Percentiles rank a stretch among this genome's conserved stretches.
phyloP scores from a whole-genome alignment of 2,113 vertebrate species.

The Corvus hawaiiensis region DNA sequence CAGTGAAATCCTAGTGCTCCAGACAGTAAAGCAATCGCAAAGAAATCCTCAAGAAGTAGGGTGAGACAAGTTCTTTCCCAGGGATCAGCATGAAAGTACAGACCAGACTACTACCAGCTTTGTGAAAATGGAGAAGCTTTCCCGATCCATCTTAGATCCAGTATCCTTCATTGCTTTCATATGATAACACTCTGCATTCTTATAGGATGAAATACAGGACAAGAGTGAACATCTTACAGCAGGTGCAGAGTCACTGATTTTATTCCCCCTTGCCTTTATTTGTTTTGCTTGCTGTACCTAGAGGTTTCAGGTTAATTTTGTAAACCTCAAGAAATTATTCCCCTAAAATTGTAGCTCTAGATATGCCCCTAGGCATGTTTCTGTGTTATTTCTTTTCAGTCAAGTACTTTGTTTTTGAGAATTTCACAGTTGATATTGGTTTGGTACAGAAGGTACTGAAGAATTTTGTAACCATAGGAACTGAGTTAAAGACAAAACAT shows the following conservation, averaged over 20 bases:
- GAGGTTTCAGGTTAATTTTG: neutral
- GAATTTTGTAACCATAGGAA: conserved; percentile 23
- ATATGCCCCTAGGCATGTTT: neutral
- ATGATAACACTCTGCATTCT: neutral
- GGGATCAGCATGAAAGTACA: neutral
- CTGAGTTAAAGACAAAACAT: conserved; percentile 6
- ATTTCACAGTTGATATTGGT: neutral
- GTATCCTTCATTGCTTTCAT: neutral
- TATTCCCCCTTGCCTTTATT: neutral
- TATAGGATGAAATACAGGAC: neutral
- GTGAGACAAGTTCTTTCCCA: neutral
- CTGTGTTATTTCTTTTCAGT: neutral
- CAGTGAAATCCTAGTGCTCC: neutral
- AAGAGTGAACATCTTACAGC: neutral
- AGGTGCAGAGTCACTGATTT: neutral
- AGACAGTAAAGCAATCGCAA: neutral
- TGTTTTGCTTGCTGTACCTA: neutral
- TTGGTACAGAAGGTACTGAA: neutral
- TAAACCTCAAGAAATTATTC: neutral
- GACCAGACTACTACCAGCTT: neutral
- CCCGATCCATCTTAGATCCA: neutral
- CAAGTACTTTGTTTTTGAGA: conserved; percentile 2
- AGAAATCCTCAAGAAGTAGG: neutral
- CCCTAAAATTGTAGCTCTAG: neutral
- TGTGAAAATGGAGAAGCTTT: neutral